Conservation (phyloP, 2,113 vertebrate species). For the Merops nubicus region DNA sequence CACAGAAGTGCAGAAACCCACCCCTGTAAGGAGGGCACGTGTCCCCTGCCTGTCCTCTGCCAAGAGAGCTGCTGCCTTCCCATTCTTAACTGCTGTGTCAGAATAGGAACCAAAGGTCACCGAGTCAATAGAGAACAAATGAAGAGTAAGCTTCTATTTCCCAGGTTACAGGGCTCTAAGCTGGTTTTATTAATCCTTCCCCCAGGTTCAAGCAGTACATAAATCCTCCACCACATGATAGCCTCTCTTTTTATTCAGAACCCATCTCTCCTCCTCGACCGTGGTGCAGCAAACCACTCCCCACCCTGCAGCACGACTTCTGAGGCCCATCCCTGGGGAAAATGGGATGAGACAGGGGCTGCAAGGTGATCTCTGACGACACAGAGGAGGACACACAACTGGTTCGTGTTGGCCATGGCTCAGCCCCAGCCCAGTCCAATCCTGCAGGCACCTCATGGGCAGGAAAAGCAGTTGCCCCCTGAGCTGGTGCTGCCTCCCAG, state of each 20-base stretch:
- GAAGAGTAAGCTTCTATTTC: not conserved
- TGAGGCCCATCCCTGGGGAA: rapidly evolving
- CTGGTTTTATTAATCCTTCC: not conserved
- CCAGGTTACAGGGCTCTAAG: not conserved
- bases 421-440: not conserved
- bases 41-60: not conserved
- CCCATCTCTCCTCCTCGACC: rapidly evolving
- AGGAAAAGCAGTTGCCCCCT: not conserved
- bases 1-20: not conserved
- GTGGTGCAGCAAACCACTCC: not conserved
- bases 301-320: not conserved
- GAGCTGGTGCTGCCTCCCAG: not conserved
- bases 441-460: not conserved
- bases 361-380: not conserved
- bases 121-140: not conserved
- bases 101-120: not conserved
- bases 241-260: not conserved
- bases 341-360: rapidly evolving
- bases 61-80: not conserved
- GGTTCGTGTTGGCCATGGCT: not conserved
- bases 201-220: not conserved
- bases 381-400: not conserved
- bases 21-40: rapidly evolving
- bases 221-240: not conserved
- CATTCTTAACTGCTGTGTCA: not conserved